phyloP scores from a whole-genome alignment of 2,888 invertebrate genomes.

The Colostygia pectinataria region DNA sequence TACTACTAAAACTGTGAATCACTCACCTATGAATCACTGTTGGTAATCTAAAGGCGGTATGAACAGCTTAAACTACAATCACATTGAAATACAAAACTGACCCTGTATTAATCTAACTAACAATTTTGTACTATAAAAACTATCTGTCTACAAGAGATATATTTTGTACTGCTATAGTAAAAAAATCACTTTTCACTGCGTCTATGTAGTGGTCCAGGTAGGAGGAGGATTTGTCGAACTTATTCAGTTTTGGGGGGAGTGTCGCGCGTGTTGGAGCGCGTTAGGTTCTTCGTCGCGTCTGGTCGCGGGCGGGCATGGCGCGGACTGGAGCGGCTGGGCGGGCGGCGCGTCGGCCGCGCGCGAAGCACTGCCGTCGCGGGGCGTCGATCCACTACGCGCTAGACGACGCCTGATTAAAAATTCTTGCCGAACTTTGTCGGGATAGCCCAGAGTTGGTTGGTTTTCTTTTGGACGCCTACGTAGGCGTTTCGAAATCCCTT shows the following conservation, averaged over 20 bases:
- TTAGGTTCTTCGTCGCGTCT: constrained; percentile 46
- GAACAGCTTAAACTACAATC: constrained; percentile 81
- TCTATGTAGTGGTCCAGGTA: constrained; percentile 83
- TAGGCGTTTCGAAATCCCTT: constrained; percentile 14
- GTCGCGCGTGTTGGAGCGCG: constrained; percentile 61
- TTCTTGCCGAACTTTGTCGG: constrained; percentile 71
- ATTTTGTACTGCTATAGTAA: constrained; percentile 75
- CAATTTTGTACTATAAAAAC: constrained; percentile 79
- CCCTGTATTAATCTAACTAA: constrained; percentile 81
- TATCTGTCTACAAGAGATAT: constrained; percentile 71
- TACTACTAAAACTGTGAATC: constrained; percentile 28
- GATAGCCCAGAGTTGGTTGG: constrained; percentile 55
- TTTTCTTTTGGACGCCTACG: constrained; percentile 47
- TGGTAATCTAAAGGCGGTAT: constrained; percentile 69
- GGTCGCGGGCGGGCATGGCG: constrained; percentile 46
- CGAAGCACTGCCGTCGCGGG: constrained; percentile 72
- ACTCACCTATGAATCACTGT: constrained; percentile 73
- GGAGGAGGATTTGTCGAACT: constrained; percentile 81
- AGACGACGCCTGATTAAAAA: constrained; percentile 69
- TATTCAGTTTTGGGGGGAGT: constrained; percentile 78
- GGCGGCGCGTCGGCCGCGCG: constrained; percentile 50
- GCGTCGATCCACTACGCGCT: constrained; percentile 70
- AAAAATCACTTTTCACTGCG: constrained; percentile 63
- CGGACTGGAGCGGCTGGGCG: constrained; percentile 34
- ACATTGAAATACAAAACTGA: constrained; percentile 83